Conservation (phyloP, 2,888 invertebrate genomes). For the Ormyrus rosae region DNA sequence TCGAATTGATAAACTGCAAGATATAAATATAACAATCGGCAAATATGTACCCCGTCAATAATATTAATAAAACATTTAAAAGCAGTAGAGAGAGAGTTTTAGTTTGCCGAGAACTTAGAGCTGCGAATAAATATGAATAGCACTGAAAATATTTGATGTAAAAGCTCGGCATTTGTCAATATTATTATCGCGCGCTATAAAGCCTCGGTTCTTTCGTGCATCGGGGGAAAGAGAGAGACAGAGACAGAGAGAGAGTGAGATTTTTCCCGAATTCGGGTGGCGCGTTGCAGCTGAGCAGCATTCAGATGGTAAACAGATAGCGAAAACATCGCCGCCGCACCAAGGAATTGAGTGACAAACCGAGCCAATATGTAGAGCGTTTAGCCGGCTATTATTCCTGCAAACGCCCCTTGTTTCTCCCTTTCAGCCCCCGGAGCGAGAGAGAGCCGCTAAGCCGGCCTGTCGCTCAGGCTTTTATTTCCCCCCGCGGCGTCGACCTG, state of each 20-base stretch:
- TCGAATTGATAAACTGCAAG: no score
- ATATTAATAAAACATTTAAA: conserved; percentile 47
- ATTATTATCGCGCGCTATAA: conserved; percentile 48
- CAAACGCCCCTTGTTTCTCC: conserved; percentile 43
- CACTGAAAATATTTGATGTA: conserved; percentile 55
- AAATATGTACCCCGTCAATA: conserved; percentile 50
- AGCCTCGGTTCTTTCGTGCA: neutral
- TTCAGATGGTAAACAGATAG: conserved; percentile 23
- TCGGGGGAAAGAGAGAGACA: no score
- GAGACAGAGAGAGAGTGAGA: no score
- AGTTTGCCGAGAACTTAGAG: conserved; percentile 55
- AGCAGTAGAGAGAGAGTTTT: conserved; percentile 40
- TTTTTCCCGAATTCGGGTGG: no score
- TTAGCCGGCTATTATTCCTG: conserved; percentile 70
- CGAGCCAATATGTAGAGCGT: conserved; percentile 74
- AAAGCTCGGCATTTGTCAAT: conserved; percentile 55
- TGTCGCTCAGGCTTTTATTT: conserved; percentile 33
- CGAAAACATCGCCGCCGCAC: no score
- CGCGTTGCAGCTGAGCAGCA: neutral
- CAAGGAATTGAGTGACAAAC: conserved; percentile 66
- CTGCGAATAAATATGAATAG: conserved; percentile 55
- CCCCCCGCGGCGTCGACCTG: conserved; percentile 3
- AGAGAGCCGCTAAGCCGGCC: conserved; percentile 38
- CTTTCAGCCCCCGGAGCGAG: neutral
- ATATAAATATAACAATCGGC: conserved; percentile 61